These are phyloP conservation scores for Vollenhovia emeryi DNA, from an alignment of 1,140 invertebrate genomes.

Conservation along the genomic window DNA sequence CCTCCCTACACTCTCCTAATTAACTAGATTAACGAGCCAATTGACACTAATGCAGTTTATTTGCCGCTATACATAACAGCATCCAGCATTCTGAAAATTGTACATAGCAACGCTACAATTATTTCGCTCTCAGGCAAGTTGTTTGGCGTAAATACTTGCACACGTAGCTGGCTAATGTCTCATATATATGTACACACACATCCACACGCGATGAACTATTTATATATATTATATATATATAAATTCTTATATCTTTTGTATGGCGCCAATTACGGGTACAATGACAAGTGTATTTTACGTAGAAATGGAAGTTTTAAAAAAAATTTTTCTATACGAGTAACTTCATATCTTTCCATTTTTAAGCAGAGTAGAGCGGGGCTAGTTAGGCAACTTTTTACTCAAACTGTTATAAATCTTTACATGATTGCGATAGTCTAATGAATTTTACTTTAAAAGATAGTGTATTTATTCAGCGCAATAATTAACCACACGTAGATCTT, in stretches of 20 bases:
- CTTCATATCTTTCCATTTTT: constrained; percentile 20
- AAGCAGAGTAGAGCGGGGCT: no score
- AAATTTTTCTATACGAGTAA: neutral
- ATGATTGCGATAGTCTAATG: no score
- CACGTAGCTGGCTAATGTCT: neutral
- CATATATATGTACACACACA: no score
- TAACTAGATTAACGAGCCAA: neutral
- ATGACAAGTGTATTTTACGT: neutral
- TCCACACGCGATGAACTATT: no score
- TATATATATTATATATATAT: neutral
- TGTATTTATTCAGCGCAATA: no score
- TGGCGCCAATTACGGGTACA: neutral
- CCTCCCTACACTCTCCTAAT: neutral
- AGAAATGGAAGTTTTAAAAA: neutral
- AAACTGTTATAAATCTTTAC: no score
- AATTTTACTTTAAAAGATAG: no score
- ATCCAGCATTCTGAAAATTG: constrained; percentile 17
- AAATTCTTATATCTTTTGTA: neutral
- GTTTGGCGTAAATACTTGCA: neutral
- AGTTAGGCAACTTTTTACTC: no score
- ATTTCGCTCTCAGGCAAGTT: constrained; percentile 35
- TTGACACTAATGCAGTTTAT: neutral
- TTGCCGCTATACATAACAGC: neutral
- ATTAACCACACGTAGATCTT: no score
- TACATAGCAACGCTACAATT: constrained; percentile 1